These are phyloP conservation scores for Sceloporus tristichus DNA, from an alignment of 2,113 vertebrate species.

Conservation along the genomic window DNA sequence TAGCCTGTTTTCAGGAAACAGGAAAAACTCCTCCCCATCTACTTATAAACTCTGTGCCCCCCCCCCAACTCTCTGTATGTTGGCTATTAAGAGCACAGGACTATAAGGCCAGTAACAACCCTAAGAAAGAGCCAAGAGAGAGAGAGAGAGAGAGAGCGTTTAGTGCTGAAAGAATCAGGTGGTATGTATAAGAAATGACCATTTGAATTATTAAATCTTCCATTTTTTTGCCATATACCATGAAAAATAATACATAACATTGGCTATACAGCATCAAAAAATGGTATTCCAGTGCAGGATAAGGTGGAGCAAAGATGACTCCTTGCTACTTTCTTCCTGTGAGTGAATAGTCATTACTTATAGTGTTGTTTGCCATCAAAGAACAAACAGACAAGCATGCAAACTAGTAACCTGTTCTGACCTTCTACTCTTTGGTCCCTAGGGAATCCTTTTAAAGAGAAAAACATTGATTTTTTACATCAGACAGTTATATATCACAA, in stretches of 20 bases:
- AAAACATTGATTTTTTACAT: constrained; percentile 44
- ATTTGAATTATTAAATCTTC: constrained; percentile 35
- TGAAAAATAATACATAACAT: background rate
- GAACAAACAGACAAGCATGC: constrained; percentile 27
- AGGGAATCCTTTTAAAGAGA: constrained; percentile 28
- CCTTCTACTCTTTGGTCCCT: constrained; percentile 44
- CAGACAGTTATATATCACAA: constrained; percentile 54
- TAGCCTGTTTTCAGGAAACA: background rate
- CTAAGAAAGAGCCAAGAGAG: background rate
- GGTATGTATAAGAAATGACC: background rate
- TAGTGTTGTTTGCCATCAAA: constrained; percentile 39
- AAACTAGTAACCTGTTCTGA: constrained; percentile 56
- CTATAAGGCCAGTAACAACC: background rate
- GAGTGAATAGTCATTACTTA: constrained; percentile 33
- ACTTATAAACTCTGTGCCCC: no score
- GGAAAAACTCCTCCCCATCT: background rate
- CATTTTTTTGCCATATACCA: constrained; percentile 1
- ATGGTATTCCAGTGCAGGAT: background rate
- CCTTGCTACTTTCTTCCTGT: background rate
- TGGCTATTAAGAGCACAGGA: background rate
- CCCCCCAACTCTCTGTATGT: background rate
- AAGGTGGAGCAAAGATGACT: background rate
- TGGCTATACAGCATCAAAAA: background rate
- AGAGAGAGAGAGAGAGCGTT: background rate
- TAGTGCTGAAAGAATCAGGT: background rate